Evolutionary conservation across 2,888 invertebrate species (phyloP), one percentile per base, ranked within the genome.

Genomic region (Melanchra persicariae): DNA sequence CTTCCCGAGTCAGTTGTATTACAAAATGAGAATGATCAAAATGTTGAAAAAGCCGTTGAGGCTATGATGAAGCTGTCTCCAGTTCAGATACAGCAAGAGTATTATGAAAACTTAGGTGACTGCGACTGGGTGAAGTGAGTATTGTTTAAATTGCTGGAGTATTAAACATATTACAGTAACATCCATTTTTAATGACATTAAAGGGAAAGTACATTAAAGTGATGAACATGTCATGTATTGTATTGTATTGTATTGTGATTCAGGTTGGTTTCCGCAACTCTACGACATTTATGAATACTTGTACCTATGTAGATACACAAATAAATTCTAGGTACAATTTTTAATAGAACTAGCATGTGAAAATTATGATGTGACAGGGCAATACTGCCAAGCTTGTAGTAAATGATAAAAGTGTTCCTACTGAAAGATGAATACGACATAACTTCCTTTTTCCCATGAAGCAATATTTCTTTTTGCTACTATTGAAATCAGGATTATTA

Each of bases 101-200:
- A 97, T 91, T 96, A 93, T 86, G 96, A 97, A 88, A 95, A 96
- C 85, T 89, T 97, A 58, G 95, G 96, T 2, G 96, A 97, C 75
- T 94, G 96, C 82, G 97, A 97, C 88, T 96, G 96, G 96, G 92
- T 95, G 4, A 94, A 93, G 96, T 96, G 86, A 91, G 95, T 93
- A 62, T 26, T 5, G 0, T 8, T 45, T 59, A 3, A 24, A 40
- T 0, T 15, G 37, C 15, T 40, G 40, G 40, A 15, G 12, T 4
- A 4, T 40, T 3, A 40, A 40, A 40, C 40, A 40, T 8, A 37
- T 12, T 12, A 37, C 2, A n/a, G n/a, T n/a, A n/a, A n/a, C n/a
- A n/a, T n/a, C n/a, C n/a, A n/a, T n/a, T n/a, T n/a, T n/a, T n/a
- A n/a, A n/a, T n/a, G n/a, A n/a, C n/a, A n/a, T n/a, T n/a, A n/a